phyloP scores from a whole-genome alignment of 2,113 vertebrate species.

The Turnix velox region DNA sequence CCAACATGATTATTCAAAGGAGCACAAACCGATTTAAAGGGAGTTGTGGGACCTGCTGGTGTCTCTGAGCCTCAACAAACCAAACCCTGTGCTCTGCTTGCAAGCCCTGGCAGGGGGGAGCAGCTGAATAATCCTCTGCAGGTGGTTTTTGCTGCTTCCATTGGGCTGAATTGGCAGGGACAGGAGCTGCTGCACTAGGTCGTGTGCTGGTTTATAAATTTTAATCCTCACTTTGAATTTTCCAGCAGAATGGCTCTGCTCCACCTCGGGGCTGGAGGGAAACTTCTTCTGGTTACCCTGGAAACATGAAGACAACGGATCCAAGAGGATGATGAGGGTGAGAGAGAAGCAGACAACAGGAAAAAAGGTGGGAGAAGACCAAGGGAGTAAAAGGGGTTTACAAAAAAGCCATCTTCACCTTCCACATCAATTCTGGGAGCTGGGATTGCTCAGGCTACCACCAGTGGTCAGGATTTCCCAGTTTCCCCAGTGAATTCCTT shows the following conservation, averaged over 20 bases:
- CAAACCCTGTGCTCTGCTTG: not conserved
- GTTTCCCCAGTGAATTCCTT: too few species aligned
- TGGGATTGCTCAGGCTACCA: not conserved
- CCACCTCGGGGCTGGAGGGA: slow-evolving; percentile 46
- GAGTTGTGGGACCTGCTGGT: not conserved
- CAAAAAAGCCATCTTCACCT: not conserved
- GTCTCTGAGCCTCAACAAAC: not conserved
- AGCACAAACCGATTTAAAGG: not conserved
- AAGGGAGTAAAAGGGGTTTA: not conserved
- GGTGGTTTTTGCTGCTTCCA: not conserved
- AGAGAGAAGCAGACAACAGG: not conserved
- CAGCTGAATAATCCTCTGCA: not conserved
- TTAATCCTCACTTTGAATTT: slow-evolving; percentile 43
- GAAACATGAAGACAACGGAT: slow-evolving; percentile 17
- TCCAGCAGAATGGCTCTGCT: slow-evolving; percentile 45
- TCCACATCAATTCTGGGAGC: not conserved
- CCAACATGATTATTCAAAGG: not conserved
- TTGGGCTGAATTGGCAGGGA: not conserved
- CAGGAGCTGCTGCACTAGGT: not conserved
- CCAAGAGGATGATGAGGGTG: not conserved
- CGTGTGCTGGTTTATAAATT: slow-evolving; percentile 33
- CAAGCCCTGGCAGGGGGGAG: not conserved
- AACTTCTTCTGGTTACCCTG: slow-evolving; percentile 51
- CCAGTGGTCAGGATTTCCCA: not conserved
- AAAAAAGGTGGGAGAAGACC: not conserved